Evolutionary conservation across 2,113 vertebrate genomes (phyloP).

Genomic region (Trematomus loennbergii): DNA sequence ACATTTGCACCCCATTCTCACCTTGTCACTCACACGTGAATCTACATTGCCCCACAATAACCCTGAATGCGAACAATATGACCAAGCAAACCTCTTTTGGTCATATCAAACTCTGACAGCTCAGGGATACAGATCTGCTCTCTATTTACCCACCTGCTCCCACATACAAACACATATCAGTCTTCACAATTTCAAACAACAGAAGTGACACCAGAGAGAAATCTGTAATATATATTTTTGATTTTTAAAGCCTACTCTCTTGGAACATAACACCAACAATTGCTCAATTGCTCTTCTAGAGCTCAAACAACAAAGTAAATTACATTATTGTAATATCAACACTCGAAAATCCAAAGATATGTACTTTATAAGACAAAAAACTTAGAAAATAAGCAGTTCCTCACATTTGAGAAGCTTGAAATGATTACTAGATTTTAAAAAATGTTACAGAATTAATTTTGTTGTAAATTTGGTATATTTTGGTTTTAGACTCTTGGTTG

Average conservation of each 20-base stretch:
- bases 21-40: conserved; percentile 70
- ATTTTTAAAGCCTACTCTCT: conserved; percentile 4
- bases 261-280: background rate
- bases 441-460: background rate
- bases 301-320: background rate
- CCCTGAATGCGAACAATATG: conserved; percentile 57
- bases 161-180: conserved; percentile 54
- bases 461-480: background rate
- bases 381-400: no score
- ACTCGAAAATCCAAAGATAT: background rate
- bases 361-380: background rate
- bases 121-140: conserved; percentile 50
- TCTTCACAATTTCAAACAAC: conserved; percentile 58
- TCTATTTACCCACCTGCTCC: conserved; percentile 72
- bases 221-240: background rate
- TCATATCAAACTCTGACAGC: conserved; percentile 78
- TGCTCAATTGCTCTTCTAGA: background rate
- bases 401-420: background rate
- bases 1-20: conserved; percentile 70
- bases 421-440: background rate
- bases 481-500: background rate
- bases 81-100: conserved; percentile 77
- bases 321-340: background rate
- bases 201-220: conserved; percentile 10
- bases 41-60: conserved; percentile 31